phyloP scores from a whole-genome alignment of 2,888 invertebrate genomes.

The Halictus ligatus region DNA sequence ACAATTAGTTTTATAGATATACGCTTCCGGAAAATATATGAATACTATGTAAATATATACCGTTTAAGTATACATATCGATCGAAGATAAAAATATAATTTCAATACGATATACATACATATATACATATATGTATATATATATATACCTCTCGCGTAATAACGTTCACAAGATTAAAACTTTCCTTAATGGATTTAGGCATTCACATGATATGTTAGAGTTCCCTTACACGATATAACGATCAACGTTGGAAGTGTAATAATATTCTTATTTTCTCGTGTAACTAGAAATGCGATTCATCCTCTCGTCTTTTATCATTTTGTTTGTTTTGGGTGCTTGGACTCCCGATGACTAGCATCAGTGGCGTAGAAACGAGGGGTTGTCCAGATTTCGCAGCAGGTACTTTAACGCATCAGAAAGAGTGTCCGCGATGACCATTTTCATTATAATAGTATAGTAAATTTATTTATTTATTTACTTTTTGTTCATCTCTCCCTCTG shows the following conservation, averaged over 20 bases:
- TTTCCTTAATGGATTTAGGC: slow-evolving; percentile 78
- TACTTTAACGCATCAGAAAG: slow-evolving; percentile 58
- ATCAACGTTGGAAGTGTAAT: slow-evolving; percentile 66
- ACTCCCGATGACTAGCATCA: slow-evolving; percentile 58
- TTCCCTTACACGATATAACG: slow-evolving; percentile 68
- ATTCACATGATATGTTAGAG: slow-evolving; percentile 77
- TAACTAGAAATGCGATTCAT: slow-evolving; percentile 54
- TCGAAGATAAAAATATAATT: slow-evolving; percentile 82
- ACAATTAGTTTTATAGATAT: slow-evolving; percentile 51
- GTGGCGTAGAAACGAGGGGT: slow-evolving; percentile 59
- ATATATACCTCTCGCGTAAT: slow-evolving; percentile 61
- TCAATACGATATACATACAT: slow-evolving; percentile 70
- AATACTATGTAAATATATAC: slow-evolving; percentile 77
- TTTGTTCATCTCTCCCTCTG: neutral
- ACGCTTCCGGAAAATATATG: slow-evolving; percentile 77
- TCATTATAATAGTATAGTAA: neutral
- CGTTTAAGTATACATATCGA: slow-evolving; percentile 73
- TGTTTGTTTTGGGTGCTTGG: slow-evolving; percentile 46
- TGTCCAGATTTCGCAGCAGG: slow-evolving; percentile 54
- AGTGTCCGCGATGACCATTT: slow-evolving; percentile 24
- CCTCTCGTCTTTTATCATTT: neutral
- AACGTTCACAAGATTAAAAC: slow-evolving; percentile 76
- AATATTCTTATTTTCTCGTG: slow-evolving; percentile 29
- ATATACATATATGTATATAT: neutral
- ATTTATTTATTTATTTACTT: neutral